These are phyloP conservation scores for Gasteruption jaculator DNA, from an alignment of 2,888 invertebrate genomes.

Conservation along the genomic window DNA sequence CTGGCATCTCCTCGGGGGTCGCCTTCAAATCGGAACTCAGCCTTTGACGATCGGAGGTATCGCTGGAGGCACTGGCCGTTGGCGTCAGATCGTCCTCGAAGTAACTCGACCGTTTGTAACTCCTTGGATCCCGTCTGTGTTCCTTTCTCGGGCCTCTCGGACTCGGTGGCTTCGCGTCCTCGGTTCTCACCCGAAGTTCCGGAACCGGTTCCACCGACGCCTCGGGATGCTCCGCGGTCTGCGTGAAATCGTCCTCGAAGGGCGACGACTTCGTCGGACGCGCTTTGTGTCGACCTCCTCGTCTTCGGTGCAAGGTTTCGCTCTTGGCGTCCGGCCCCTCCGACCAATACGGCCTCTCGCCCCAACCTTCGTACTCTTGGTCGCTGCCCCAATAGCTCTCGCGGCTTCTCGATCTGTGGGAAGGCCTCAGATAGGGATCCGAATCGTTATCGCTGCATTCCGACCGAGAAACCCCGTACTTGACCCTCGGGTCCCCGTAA, in stretches of 20 bases:
- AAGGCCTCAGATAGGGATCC: constrained; percentile 42
- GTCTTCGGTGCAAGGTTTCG: constrained; percentile 43
- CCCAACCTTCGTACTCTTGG: constrained; percentile 48
- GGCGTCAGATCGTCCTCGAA: constrained; percentile 61
- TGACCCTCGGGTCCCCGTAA: constrained; percentile 38
- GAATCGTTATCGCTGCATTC: constrained; percentile 49
- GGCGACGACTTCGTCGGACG: constrained; percentile 50
- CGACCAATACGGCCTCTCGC: constrained; percentile 45
- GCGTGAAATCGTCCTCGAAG: constrained; percentile 61
- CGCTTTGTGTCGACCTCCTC: constrained; percentile 42
- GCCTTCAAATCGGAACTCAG: constrained; percentile 38
- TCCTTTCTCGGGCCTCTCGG: constrained; percentile 36
- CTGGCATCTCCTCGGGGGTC: constrained; percentile 40
- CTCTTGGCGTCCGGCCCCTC: constrained; percentile 42
- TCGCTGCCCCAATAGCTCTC: constrained; percentile 49
- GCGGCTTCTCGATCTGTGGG: constrained; percentile 44
- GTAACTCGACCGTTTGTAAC: constrained; percentile 35
- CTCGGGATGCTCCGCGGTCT: constrained; percentile 48
- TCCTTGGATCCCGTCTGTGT: constrained; percentile 29
- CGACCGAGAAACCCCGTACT: constrained; percentile 46
- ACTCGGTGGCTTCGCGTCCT: constrained; percentile 31
- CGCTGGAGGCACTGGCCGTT: constrained; percentile 46
- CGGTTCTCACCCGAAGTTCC: constrained; percentile 31
- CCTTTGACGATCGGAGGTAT: constrained; percentile 38
- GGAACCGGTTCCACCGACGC: constrained; percentile 32